phyloP scores from a whole-genome alignment of 2,888 invertebrate genomes.

The Brachyptera risi region DNA sequence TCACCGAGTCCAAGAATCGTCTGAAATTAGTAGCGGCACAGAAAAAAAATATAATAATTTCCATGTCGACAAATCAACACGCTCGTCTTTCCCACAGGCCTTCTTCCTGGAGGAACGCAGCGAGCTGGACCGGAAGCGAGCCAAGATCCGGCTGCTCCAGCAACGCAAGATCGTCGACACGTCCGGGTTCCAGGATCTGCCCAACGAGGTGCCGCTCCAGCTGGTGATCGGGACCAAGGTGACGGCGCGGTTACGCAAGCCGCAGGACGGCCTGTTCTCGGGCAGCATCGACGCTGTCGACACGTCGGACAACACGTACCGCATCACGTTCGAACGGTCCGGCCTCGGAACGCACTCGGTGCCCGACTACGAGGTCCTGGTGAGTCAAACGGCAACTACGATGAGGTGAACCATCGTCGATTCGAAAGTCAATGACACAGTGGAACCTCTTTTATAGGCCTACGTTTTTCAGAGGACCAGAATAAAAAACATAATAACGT shows the following conservation, averaged over 20 bases:
- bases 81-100: too few relatives aligned
- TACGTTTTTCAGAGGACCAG: too few relatives aligned
- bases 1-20: too few relatives aligned
- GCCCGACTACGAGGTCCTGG: slow-evolving; percentile 91
- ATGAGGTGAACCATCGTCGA: too few relatives aligned
- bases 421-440: too few relatives aligned
- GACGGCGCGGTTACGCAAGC: slow-evolving; percentile 81
- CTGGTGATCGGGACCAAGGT: slow-evolving; percentile 93
- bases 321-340: slow-evolving; percentile 89
- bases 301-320: slow-evolving; percentile 88
- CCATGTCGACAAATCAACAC: too few relatives aligned
- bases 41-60: too few relatives aligned
- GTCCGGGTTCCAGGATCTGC: slow-evolving; percentile 67
- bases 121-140: slow-evolving; percentile 84
- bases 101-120: slow-evolving; percentile 94
- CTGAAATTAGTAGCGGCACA: too few relatives aligned
- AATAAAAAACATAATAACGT: too few relatives aligned
- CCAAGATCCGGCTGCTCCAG: slow-evolving; percentile 88
- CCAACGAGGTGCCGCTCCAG: slow-evolving; percentile 90
- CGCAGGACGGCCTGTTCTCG: slow-evolving; percentile 93
- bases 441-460: too few relatives aligned
- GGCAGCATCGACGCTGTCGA: slow-evolving; percentile 94
- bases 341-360: slow-evolving; percentile 94
- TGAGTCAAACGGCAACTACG: too few relatives aligned
- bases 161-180: slow-evolving; percentile 82